Conservation (phyloP, 2,113 vertebrate genomes). For the Salvelinus alpinus region DNA sequence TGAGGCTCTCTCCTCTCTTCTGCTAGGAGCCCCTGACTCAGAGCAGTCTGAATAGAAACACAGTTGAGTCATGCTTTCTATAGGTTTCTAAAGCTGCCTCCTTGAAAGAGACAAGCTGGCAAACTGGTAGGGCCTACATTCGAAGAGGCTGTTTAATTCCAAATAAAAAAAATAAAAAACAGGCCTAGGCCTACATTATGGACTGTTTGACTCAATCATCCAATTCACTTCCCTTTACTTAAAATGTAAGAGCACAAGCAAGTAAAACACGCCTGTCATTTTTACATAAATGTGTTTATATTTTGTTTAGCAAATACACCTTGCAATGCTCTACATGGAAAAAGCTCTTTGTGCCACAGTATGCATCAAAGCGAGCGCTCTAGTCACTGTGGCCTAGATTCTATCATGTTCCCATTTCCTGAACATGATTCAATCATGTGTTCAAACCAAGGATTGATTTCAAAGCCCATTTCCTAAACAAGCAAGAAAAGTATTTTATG, state of each 20-base stretch:
- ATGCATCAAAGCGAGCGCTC: conserved; percentile 44
- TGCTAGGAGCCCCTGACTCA: conserved; percentile 1
- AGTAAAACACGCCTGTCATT: not conserved
- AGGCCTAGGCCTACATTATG: not conserved
- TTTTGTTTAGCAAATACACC: conserved; percentile 19
- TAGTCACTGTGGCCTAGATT: conserved; percentile 57
- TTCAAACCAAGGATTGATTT: conserved; percentile 21
- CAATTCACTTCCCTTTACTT: not conserved
- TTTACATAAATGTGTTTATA: not conserved
- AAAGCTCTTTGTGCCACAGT: not conserved
- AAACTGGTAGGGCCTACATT: not conserved
- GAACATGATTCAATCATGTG: conserved; percentile 30
- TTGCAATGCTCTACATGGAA: conserved; percentile 20
- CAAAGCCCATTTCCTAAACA: conserved; percentile 40
- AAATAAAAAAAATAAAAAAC: not conserved
- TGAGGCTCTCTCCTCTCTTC: too few relatives aligned
- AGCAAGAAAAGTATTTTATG: conserved; percentile 20
- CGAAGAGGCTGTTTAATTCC: not conserved
- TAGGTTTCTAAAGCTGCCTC: conserved; percentile 8
- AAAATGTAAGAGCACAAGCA: not conserved
- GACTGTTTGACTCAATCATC: conserved; percentile 20
- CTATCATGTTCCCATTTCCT: conserved; percentile 39
- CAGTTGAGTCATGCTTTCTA: not conserved
- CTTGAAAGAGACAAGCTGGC: not conserved
- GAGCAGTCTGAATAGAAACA: conserved; percentile 3